Evolutionary conservation across 2,888 invertebrate species (phyloP), one percentile per base, ranked within the genome.

Genomic region (Myopa testacea): DNA sequence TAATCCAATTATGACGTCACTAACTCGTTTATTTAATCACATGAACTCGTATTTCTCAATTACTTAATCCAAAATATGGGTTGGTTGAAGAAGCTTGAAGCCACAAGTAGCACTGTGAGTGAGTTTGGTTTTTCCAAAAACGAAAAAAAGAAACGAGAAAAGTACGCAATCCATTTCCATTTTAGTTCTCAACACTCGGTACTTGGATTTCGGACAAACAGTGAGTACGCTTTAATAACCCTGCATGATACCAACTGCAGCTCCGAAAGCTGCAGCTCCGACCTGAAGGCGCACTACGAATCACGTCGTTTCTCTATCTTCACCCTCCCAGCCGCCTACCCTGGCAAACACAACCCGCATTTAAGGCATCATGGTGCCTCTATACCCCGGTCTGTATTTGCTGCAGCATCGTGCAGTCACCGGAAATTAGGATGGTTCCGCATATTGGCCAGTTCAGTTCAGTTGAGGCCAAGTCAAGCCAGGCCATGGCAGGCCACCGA

Each of bases 341-440:
- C 8, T 63, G 26, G 4, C 63, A 6, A 26, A 4, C 37, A 26
- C 26, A 26, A 26, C 26, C 26, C 26, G 26, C 26, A 26, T 26
- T 26, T 26, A 26, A 26, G 26, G 26, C 26, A 26, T 1, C 26
- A 26, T 1, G 26, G 26, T 26, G 26, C 26, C 26, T 26, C 26
- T 26, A 26, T 26, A 26, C 26, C 26, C 26, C 26, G 26, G 26
- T 26, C 26, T 2, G 26, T 26, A 50, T 8, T 14, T 14, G 50
- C 50, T 50, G 50, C 50, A 50, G 50, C 14, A 50, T 1, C 26
- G 26, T 58, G 14, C 58, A 12, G 50, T 10, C 16, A 19, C 75
- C 65, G 75, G 75, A 75, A 75, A 75, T 75, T 75, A 75, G 75
- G 55, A 50, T 55, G 65, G 75, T 75, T 75, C 75, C 75, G 73